Evolutionary conservation across 2,113 vertebrate species (phyloP).

Genomic region (Orycteropus afer): DNA sequence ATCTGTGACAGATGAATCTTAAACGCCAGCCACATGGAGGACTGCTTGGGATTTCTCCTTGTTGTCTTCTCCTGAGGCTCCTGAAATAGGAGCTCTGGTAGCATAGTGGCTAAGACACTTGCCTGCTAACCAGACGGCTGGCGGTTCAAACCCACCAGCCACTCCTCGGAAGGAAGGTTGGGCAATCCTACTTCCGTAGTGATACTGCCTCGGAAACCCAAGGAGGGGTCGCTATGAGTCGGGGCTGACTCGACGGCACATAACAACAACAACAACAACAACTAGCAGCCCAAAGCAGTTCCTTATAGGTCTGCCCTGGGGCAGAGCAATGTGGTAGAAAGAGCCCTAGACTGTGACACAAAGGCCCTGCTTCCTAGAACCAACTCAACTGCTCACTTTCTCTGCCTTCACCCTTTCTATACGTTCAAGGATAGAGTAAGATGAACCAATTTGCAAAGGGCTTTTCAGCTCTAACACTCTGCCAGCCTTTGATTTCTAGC

Average conservation of each 20-base stretch:
- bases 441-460: not conserved
- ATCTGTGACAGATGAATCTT: not conserved
- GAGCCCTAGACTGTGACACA: not conserved
- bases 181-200: too few species aligned
- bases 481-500: not conserved
- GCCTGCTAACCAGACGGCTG: too few species aligned
- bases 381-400: not conserved
- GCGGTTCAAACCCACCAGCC: too few species aligned
- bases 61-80: not conserved
- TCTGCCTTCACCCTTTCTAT: not conserved
- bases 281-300: not conserved
- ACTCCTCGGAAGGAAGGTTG: too few species aligned
- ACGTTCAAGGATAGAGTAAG: not conserved
- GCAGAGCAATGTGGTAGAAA: accelerated
- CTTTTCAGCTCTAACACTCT: not conserved
- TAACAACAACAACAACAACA: too few species aligned
- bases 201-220: too few species aligned
- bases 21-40: not conserved
- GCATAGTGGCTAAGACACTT: too few species aligned
- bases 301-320: not conserved
- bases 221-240: too few species aligned
- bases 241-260: too few species aligned
- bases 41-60: not conserved
- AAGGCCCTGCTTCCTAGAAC: not conserved
- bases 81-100: not conserved